These are phyloP conservation scores for Entelurus aequoreus DNA, from an alignment of 2,113 vertebrate species.

Conservation along the genomic window DNA sequence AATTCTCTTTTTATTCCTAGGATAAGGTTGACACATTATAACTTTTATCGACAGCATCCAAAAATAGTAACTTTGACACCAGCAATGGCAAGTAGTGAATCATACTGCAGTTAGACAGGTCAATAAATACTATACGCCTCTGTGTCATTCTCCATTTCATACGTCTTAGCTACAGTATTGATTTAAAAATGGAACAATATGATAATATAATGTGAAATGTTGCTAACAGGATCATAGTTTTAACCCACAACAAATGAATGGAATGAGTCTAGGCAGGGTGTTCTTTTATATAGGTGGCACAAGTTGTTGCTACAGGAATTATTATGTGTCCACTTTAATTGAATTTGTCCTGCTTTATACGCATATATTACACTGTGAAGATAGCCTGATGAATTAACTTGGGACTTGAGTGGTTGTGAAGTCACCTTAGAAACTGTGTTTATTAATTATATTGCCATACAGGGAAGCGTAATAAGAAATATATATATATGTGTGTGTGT, in stretches of 20 bases:
- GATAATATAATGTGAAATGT: not conserved
- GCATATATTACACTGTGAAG: constrained; percentile 30
- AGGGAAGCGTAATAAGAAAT: too few relatives aligned
- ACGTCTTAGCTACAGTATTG: constrained; percentile 2
- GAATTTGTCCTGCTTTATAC: constrained; percentile 44
- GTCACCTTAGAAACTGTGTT: not conserved
- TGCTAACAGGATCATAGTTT: not conserved
- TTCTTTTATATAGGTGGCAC: constrained; percentile 43
- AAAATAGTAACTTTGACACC: not conserved
- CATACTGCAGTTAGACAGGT: constrained; percentile 3
- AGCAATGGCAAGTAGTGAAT: not conserved
- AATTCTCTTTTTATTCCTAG: not conserved
- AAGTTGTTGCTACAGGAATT: constrained; percentile 46
- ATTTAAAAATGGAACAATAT: not conserved
- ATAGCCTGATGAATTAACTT: constrained; percentile 46
- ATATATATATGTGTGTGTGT: too few relatives aligned
- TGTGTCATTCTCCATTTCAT: not conserved
- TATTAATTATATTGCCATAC: constrained; percentile 1
- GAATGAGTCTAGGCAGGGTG: constrained; percentile 9
- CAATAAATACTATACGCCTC: constrained; percentile 4
- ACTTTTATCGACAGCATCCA: too few relatives aligned
- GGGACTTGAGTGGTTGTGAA: not conserved
- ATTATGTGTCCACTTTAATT: constrained; percentile 56
- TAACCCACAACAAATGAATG: not conserved
- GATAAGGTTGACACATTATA: not conserved